Evolutionary conservation across 2,797 vertebrate genomes (phyloP).

Genomic region (Delichon dasypus): DNA sequence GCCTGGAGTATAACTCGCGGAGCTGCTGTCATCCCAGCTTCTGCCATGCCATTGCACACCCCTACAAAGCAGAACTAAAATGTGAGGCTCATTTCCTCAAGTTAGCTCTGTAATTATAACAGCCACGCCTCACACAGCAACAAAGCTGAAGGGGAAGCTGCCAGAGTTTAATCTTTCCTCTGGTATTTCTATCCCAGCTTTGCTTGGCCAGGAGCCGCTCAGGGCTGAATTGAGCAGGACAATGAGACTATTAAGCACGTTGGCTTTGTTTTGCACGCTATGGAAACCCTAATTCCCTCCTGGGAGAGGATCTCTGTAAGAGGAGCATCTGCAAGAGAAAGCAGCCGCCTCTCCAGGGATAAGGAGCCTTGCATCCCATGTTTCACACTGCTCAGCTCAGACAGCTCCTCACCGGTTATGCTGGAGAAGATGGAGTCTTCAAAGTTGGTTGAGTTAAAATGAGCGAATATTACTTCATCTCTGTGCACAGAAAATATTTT

Average conservation of each 20-base stretch:
- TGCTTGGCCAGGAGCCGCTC: neutral
- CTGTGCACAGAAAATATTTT: neutral
- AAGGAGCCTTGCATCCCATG: neutral
- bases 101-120: neutral
- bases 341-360: neutral
- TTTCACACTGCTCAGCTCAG: neutral
- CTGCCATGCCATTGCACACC: accelerated
- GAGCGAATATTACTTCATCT: neutral
- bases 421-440: neutral
- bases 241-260: neutral
- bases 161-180: neutral
- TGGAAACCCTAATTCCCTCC: neutral
- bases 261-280: neutral
- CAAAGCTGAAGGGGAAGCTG: neutral
- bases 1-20: neutral
- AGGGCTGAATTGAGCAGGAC: neutral
- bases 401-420: neutral
- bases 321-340: neutral
- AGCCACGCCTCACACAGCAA: neutral
- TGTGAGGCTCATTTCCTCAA: neutral
- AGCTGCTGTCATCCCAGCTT: neutral
- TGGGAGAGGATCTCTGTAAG: neutral
- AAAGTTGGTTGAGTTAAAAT: neutral
- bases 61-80: neutral
- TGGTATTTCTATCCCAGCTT: neutral